Conservation (phyloP, 1,140 invertebrate species). For the Macrostomum lignano region DNA sequence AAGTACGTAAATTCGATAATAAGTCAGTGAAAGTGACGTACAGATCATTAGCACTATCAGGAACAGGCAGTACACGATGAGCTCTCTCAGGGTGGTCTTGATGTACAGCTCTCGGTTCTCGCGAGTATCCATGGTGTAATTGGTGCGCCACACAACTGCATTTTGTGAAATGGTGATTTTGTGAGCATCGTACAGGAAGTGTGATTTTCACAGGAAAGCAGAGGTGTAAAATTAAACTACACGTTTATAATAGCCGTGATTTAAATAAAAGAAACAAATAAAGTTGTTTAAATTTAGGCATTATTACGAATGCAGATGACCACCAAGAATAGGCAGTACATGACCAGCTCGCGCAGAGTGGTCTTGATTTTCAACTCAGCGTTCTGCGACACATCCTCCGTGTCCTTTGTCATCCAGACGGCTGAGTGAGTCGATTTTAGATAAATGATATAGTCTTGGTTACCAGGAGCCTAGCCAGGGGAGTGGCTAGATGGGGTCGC, state of each 20-base stretch:
- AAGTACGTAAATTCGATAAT: not conserved
- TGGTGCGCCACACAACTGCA: slow-evolving; percentile 27
- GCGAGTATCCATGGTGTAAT: slow-evolving; percentile 22
- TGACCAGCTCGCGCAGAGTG: slow-evolving; percentile 33
- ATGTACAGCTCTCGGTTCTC: slow-evolving; percentile 30
- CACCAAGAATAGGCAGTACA: slow-evolving; percentile 33
- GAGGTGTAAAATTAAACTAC: no score
- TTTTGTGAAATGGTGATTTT: no score
- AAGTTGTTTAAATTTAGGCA: no score
- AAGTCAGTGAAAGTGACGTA: slow-evolving; percentile 16
- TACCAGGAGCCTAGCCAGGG: no score
- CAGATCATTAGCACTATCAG: slow-evolving; percentile 32
- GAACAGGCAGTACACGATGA: slow-evolving; percentile 34
- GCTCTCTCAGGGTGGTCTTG: slow-evolving; percentile 33
- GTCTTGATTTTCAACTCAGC: slow-evolving; percentile 32
- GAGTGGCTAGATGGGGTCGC: no score
- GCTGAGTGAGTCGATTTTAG: no score
- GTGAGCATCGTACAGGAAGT: no score
- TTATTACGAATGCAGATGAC: slow-evolving; percentile 33
- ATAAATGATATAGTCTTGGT: no score
- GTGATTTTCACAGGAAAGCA: no score
- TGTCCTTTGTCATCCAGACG: slow-evolving; percentile 26
- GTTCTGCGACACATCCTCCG: slow-evolving; percentile 22
- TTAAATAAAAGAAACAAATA: no score
- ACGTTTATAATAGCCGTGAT: no score